Base-by-base conservation (phyloP, 2,113 vertebrate species). In the Chelonoidis abingdonii region DNA sequence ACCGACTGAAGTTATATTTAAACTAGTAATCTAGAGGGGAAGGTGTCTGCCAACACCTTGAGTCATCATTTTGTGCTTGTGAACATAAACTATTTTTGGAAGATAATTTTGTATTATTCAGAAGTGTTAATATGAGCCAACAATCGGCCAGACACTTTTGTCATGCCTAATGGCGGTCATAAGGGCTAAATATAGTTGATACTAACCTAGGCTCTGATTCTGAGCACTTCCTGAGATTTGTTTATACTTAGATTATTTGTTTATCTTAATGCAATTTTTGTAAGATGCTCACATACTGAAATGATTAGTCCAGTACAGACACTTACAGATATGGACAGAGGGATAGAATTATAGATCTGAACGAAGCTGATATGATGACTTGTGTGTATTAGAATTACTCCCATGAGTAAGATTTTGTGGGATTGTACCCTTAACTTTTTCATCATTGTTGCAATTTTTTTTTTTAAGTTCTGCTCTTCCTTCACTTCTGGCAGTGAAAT, bases 51-150 rank as follows among this genome's bases (percentile, higher is more conserved):
- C 79, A 78, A 79, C 47, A 79, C 76, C 59, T 27, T 22, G 44
- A 87, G n/a, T 93, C 91, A 84, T 72, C 21, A 31, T 89, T 96
- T 87, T 80, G 24, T 90, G 47, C 86, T 91, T 65, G 86, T 65
- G 88, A 85, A 90, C 59, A 83, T 82, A 62, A 72, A 49, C 87
- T 59, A 2, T 44, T 89, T 80, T 53, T 44, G 31, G 80, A 89
- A 93, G 69, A 92, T 95, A 93, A 85, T 89, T 62, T 93, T 94
- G 27, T 89, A 49, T 93, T 94, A 69, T 12, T 72, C 19, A 90
- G 80, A 96, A 93, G 84, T 79, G 5, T 53, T 35, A 86, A 56
- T 75, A 89, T 47, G 81, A 5, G 2, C 54, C 38, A 8, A 10
- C 13, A 38, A 14, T 38, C 93, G 12, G 41, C 47, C 82, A 49